Conservation (phyloP, 2,113 vertebrate species). For the Pseudorhombus dupliciocellatus region DNA sequence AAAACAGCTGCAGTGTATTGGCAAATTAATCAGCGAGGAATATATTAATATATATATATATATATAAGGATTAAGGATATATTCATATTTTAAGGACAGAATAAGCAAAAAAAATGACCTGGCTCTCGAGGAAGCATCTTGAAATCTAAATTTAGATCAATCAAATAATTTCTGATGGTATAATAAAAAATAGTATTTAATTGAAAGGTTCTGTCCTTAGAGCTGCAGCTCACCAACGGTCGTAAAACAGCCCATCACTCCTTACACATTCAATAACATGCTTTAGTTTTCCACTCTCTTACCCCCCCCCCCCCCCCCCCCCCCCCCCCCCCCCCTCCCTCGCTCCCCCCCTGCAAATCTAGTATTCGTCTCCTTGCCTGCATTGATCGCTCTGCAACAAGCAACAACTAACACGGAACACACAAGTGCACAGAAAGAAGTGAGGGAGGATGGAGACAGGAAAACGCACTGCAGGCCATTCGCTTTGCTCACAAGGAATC, state of each 20-base stretch:
- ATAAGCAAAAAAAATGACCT: not conserved
- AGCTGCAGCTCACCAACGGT: not conserved
- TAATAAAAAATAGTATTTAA: not conserved
- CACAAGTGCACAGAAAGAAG: conserved; percentile 63
- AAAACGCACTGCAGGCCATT: conserved; percentile 45
- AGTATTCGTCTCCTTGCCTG: conserved; percentile 16
- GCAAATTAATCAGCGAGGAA: not conserved
- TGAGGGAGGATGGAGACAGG: conserved; percentile 1
- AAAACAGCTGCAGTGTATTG: too few relatives aligned
- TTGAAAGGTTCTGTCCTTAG: not conserved
- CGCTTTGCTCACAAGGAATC: conserved; percentile 19
- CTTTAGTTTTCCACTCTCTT: not conserved
- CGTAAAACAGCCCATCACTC: not conserved
- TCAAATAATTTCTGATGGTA: conserved; percentile 4
- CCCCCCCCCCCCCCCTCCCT: conserved; percentile 16
- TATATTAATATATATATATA: too few relatives aligned
- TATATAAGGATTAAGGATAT: too few relatives aligned
- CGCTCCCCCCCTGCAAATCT: too few relatives aligned
- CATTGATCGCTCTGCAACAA: conserved; percentile 46
- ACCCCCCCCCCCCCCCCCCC: conserved; percentile 27
- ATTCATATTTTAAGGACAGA: conserved; percentile 11
- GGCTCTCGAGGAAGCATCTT: not conserved
- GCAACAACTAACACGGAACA: conserved; percentile 40
- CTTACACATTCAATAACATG: not conserved
- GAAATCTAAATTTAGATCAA: not conserved